A percentile compares a stretch with the other conserved stretches of the same genome.
Evolutionary conservation across 2,113 vertebrate species (phyloP).

Genomic region (Vireo altiloquus): DNA sequence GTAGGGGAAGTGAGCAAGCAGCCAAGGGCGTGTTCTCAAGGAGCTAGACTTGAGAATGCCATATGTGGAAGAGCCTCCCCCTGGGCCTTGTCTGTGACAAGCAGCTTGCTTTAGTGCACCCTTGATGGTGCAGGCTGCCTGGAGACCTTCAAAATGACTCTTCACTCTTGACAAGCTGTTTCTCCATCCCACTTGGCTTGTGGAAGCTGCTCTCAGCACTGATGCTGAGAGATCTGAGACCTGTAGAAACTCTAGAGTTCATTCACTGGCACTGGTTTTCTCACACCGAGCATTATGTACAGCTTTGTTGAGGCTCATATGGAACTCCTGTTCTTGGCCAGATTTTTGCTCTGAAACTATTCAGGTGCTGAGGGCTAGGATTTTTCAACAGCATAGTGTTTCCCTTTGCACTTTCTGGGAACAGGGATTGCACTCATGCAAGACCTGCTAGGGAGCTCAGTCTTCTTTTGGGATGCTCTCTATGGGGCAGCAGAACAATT

Average conservation of each 20-base stretch:
- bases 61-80: neutral
- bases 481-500: neutral
- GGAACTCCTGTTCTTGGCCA: neutral
- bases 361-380: neutral
- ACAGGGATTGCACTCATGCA: neutral
- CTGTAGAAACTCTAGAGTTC: neutral
- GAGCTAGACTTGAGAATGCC: neutral
- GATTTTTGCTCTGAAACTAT: neutral
- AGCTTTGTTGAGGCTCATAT: neutral
- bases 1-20: neutral
- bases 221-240: neutral
- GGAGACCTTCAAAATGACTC: neutral
- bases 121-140: neutral
- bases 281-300: neutral
- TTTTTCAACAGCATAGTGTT: neutral
- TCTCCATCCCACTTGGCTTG: neutral
- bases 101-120: neutral
- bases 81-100: neutral
- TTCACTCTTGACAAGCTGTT: neutral
- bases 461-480: neutral
- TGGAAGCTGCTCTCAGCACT: neutral
- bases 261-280: neutral
- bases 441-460: neutral
- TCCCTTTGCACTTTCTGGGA: neutral
- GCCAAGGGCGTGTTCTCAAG: accelerated